Percentiles rank a stretch among this genome's conserved stretches.
These are phyloP conservation scores for Callimico goeldii DNA, from an alignment of 2,797 vertebrate genomes.

Conservation along the genomic window DNA sequence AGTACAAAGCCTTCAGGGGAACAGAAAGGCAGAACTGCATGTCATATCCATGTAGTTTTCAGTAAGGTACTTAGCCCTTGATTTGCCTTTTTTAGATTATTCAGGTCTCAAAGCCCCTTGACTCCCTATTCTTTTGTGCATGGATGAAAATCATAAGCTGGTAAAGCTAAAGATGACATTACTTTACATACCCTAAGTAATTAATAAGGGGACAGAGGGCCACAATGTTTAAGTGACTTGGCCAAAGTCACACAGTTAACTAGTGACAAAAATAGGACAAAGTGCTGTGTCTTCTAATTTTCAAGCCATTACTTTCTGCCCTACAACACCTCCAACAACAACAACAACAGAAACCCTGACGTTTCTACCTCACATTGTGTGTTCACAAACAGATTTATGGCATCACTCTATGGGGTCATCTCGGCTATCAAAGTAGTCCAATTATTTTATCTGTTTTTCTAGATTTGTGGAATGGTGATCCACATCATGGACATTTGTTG, in stretches of 20 bases:
- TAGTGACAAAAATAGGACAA: neutral
- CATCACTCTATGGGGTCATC: neutral
- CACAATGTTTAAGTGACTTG: neutral
- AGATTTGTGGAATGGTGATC: neutral
- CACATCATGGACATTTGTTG: neutral
- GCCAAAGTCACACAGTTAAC: neutral
- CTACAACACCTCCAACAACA: neutral
- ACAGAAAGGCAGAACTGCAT: neutral
- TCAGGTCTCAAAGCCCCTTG: neutral
- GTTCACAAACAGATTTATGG: no score
- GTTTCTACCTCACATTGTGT: neutral
- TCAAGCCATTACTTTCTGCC: neutral
- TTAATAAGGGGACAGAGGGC: neutral
- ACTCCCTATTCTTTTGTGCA: neutral
- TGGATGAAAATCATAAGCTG: neutral
- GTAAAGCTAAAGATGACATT: neutral
- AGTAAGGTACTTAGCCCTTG: neutral
- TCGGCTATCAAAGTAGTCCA: neutral
- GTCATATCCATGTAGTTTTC: neutral
- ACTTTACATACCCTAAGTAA: neutral
- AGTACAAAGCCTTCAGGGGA: neutral
- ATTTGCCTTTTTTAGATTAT: neutral
- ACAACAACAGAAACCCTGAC: neutral
- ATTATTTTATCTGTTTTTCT: neutral
- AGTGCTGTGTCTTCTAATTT: neutral